Evolutionary conservation across 2,797 vertebrate genomes (phyloP).

Genomic region (Pelobates cultripes): DNA sequence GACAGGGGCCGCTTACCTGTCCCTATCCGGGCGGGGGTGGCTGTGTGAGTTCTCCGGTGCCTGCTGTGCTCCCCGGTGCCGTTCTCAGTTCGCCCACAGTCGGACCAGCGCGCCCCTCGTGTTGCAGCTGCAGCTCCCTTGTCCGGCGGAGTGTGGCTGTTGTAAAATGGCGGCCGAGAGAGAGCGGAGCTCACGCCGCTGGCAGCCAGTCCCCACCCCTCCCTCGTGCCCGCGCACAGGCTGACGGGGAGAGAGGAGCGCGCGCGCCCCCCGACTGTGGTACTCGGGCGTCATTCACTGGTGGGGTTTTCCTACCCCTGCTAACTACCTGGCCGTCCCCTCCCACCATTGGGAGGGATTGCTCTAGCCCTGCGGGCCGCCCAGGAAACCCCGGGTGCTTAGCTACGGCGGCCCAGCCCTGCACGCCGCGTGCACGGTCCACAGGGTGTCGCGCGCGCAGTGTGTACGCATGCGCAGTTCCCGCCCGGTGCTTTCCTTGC

Average conservation of each 20-base stretch:
- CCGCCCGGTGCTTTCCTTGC: background rate
- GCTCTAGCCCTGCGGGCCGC: conserved; percentile 18
- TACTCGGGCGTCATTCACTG: conserved; percentile 32
- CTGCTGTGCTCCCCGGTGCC: conserved; percentile 11
- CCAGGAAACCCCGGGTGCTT: conserved; percentile 32
- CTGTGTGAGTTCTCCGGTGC: conserved; percentile 1
- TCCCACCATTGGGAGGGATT: conserved; percentile 10
- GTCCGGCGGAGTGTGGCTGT: conserved; percentile 85
- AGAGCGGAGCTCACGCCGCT: conserved; percentile 94
- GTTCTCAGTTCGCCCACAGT: conserved; percentile 54
- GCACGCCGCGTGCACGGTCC: background rate
- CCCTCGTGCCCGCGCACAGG: conserved; percentile 59
- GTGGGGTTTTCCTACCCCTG: conserved; percentile 75
- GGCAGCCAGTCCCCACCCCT: conserved; percentile 74
- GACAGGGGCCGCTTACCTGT: conserved; percentile 33
- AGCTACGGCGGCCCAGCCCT: background rate
- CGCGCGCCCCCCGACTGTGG: conserved; percentile 43
- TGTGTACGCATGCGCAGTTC: background rate
- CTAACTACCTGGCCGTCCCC: conserved; percentile 53
- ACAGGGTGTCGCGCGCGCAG: background rate
- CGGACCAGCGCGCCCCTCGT: conserved; percentile 67
- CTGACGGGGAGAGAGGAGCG: conserved; percentile 28
- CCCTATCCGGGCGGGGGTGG: conserved; percentile 32
- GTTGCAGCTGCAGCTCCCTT: conserved; percentile 77
- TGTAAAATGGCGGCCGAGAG: conserved; percentile 98